These are phyloP conservation scores for Heteromurus nitidus DNA, from an alignment of 2,888 invertebrate genomes.

Conservation along the genomic window DNA sequence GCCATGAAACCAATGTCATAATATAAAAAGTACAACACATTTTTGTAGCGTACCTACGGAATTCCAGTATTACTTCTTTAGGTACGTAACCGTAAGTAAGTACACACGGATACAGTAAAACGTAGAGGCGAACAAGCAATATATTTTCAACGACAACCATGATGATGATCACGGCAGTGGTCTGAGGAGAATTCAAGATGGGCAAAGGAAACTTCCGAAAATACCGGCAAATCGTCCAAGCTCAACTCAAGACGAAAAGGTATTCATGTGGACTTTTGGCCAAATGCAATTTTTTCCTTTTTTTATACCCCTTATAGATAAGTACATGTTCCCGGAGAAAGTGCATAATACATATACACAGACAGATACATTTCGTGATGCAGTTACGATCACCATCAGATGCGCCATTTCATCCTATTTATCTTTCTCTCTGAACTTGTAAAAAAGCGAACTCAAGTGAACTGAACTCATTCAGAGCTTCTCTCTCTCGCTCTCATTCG, in stretches of 20 bases:
- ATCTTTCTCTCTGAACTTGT: conserved; percentile 10
- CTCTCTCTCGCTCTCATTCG: background rate
- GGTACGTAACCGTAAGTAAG: no score
- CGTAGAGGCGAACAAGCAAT: background rate
- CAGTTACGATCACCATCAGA: background rate
- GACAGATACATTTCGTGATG: no score
- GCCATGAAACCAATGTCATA: conserved; percentile 7
- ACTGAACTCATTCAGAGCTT: no score
- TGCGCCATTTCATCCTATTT: background rate
- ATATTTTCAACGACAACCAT: background rate
- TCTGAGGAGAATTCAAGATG: conserved; percentile 12
- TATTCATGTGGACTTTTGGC: no score
- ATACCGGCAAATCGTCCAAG: no score
- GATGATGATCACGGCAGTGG: background rate
- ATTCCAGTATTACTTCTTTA: background rate
- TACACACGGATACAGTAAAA: background rate
- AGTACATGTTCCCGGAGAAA: no score
- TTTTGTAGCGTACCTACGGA: conserved; percentile 5
- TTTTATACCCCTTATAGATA: no score
- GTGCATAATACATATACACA: no score
- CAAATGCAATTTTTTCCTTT: no score
- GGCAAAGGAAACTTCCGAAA: background rate
- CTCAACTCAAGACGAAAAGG: no score
- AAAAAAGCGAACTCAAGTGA: background rate
- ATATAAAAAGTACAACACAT: background rate